These are phyloP conservation scores for Brachyopa scutellaris DNA, from an alignment of 2,888 invertebrate genomes.

Conservation along the genomic window DNA sequence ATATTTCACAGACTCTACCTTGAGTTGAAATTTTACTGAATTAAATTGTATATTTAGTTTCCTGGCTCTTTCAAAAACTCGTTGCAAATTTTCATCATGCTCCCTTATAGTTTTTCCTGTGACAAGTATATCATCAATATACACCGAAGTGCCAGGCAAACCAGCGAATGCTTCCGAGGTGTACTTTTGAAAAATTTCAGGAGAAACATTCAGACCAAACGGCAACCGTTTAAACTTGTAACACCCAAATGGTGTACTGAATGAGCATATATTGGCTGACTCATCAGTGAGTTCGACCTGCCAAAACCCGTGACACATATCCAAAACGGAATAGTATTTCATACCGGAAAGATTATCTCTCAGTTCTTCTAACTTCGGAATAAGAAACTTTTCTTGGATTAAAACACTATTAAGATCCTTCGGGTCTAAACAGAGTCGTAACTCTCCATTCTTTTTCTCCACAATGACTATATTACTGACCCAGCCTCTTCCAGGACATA, in stretches of 20 bases:
- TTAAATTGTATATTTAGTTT: neutral
- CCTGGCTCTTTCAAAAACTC: conserved; percentile 18
- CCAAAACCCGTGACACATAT: neutral
- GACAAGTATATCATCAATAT: conserved; percentile 44
- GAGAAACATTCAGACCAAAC: conserved; percentile 29
- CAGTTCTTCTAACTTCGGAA: neutral
- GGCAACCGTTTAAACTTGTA: conserved; percentile 39
- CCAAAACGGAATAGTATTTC: neutral
- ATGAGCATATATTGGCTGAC: conserved; percentile 47
- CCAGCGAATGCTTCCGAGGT: conserved; percentile 70
- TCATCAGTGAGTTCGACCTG: no score
- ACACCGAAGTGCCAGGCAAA: conserved; percentile 46
- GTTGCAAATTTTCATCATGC: conserved; percentile 30
- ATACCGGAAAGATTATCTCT: neutral
- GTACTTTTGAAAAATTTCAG: conserved; percentile 68
- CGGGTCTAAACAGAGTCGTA: no score
- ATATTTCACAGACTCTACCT: conserved; percentile 74
- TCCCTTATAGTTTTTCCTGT: conserved; percentile 1
- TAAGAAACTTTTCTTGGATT: neutral
- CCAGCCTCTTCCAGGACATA: no score
- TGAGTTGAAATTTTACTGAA: conserved; percentile 75
- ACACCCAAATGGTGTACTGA: conserved; percentile 48
- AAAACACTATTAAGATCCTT: no score
- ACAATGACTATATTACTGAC: no score
- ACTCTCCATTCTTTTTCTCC: no score